Percentiles rank a stretch among this genome's conserved stretches.
Conservation (phyloP, 2,888 invertebrate genomes). For the Athrips mouffetella region DNA sequence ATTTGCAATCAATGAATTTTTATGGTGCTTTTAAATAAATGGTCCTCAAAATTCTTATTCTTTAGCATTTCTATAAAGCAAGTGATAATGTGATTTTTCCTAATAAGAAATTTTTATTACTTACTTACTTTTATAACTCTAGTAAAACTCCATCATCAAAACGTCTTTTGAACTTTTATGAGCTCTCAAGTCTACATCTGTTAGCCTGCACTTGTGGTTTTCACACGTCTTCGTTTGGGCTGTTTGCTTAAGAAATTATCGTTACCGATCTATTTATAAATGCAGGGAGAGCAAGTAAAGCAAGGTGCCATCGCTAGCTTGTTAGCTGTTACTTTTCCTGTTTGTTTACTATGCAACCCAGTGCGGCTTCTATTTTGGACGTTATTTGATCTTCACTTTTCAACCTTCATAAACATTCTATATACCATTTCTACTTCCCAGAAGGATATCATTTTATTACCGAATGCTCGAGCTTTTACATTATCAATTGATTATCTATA, state of each 20-base stretch:
- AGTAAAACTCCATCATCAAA: neutral
- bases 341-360: slow-evolving; percentile 35
- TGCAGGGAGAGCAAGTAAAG: slow-evolving; percentile 32
- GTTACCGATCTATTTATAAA: slow-evolving; percentile 41
- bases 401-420: neutral
- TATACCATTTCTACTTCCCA: neutral
- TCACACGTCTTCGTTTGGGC: slow-evolving; percentile 32
- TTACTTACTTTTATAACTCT: too few species aligned
- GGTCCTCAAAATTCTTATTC: too few species aligned
- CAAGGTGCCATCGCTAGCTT: slow-evolving; percentile 36
- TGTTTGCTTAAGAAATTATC: slow-evolving; percentile 46
- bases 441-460: neutral
- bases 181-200: slow-evolving; percentile 8
- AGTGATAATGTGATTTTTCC: too few species aligned
- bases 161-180: neutral
- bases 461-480: neutral
- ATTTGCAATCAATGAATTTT: too few species aligned
- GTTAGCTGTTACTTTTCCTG: slow-evolving; percentile 31
- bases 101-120: too few species aligned
- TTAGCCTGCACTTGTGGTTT: slow-evolving; percentile 23
- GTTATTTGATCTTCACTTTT: neutral
- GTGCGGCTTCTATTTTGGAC: neutral
- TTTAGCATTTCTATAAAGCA: too few species aligned
- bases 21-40: too few species aligned
- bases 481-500: neutral